Evolutionary conservation across 1,140 invertebrate species (phyloP).

Genomic region (Portunus trituberculatus): DNA sequence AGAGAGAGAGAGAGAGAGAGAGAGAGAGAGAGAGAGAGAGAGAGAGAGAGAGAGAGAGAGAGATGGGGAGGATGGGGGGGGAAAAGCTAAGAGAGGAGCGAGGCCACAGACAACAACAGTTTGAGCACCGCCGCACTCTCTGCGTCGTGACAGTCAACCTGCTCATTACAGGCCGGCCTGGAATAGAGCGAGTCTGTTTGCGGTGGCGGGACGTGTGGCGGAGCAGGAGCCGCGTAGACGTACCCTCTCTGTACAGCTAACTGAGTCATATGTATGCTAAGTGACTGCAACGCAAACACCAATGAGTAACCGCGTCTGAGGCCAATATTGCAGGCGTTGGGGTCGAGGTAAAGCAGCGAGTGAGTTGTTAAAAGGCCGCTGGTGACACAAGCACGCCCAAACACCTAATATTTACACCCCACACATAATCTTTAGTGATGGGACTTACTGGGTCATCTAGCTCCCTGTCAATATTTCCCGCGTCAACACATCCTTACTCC

Average conservation of each 20-base stretch:
- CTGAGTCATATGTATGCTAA: no score
- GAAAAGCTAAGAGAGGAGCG: not conserved
- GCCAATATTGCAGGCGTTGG: no score
- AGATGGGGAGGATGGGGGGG: not conserved
- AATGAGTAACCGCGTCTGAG: no score
- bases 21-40: not conserved
- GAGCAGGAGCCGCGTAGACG: not conserved
- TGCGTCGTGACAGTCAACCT: not conserved
- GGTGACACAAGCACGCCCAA: not conserved
- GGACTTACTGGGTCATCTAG: not conserved
- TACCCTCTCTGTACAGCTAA: no score
- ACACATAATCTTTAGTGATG: not conserved
- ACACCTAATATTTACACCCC: no score
- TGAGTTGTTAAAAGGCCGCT: not conserved
- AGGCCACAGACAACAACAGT: not conserved
- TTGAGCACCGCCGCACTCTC: not conserved
- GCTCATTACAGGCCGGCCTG: not conserved
- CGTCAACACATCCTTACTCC: not conserved
- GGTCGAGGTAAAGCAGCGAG: no score
- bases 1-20: not conserved
- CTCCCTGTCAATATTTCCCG: not conserved
- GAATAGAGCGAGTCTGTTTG: not conserved
- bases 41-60: slow-evolving; percentile 6
- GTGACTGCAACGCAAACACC: no score
- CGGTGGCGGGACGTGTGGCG: not conserved